Evolutionary conservation across 1,140 invertebrate species (phyloP), one percentile per base, ranked within the genome.

Genomic region (Saxidomus purpurata): DNA sequence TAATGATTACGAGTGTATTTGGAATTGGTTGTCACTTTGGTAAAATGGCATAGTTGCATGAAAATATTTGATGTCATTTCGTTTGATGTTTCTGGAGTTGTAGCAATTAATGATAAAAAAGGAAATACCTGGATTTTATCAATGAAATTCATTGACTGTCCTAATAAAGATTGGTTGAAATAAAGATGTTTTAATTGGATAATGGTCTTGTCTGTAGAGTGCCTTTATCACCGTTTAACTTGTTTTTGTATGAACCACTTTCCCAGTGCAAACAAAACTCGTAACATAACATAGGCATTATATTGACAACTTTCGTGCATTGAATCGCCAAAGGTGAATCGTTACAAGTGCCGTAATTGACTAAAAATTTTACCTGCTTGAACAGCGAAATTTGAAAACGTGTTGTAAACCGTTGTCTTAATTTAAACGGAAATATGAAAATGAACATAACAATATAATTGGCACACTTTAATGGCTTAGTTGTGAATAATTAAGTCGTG

Each of bases 371-470:
- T 63, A 9, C 28, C 8, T n/a, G 11, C 59, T 2, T 63, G 59
- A 63, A 63, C 1, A n/a, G 15, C 8, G 8, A 15, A 6, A 28
- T 63, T 63, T 63, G n/a, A 63, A 63, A 63, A 63, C 15, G 59
- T 63, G 59, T 63, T 19, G 59, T 63, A 63, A 63, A 63, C 59
- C n/a, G 25, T 63, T 63, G 59, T 63, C 59, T 63, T 63, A 63
- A 63, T 28, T 63, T 25, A n/a, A 55, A 63, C 59, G 25, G 59
- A 63, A 63, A 63, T n/a, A 63, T 63, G 59, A 28, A 63, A 63
- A 63, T 28, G 52, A 55, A 55, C 8, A 55, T 8, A 55, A 55
- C 52, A 55, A 55, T 55, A 55, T 55, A 55, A 55, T 15, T 55
- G 22, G 19, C 52, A 55, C 52, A 55, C 52, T 55, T 55, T 55